Base-by-base conservation (phyloP, 2,113 vertebrate species). In the Epinephelus lanceolatus region DNA sequence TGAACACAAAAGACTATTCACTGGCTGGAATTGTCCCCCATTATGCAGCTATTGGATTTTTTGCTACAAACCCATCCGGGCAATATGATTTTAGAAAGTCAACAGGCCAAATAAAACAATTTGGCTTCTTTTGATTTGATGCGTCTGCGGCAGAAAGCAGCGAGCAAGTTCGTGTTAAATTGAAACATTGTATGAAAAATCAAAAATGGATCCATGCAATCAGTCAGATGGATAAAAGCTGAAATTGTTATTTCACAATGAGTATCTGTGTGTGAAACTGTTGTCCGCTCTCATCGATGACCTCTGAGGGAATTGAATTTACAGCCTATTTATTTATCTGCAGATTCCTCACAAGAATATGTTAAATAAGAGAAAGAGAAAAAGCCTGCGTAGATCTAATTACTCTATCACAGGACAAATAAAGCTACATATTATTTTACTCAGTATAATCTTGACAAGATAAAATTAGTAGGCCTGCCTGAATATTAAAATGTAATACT, bases 11-110 rank as follows among this genome's bases (percentile, higher is more conserved):
- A 71, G 30, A 75, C 30, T 37, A 9, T 18, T 63, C 9, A 53
- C 80, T 49, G 19, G 33, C 33, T 40, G 17, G 12, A 81, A 18
- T 51, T 66, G 19, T 55, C 14, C 33, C 15, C 52, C 25, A 52
- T 83, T 71, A 68, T 67, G 19, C 53, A 53, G 52, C 77, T 63
- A 4, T 25, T 74, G 21, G 21, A 57, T 18, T 30, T 17, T 69
- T 74, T 52, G 19, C 76, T 68, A 52, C 62, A 47, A 68, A 60
- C 57, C 53, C 25, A 8, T 40, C 14, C n/a, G 13, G 49, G 51
- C 49, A 63, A 55, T 49, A 5, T 23, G 21, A 67, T 77, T 78
- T 74, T 19, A 13, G 13, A 62, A 55, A 62, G 27, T 33, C 25
- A 67, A 53, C 45, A 55, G 25, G 77, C 19, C 47, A 18, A 57